Base-by-base conservation (phyloP, 2,113 vertebrate genomes). In the Ardeotis arabs region DNA sequence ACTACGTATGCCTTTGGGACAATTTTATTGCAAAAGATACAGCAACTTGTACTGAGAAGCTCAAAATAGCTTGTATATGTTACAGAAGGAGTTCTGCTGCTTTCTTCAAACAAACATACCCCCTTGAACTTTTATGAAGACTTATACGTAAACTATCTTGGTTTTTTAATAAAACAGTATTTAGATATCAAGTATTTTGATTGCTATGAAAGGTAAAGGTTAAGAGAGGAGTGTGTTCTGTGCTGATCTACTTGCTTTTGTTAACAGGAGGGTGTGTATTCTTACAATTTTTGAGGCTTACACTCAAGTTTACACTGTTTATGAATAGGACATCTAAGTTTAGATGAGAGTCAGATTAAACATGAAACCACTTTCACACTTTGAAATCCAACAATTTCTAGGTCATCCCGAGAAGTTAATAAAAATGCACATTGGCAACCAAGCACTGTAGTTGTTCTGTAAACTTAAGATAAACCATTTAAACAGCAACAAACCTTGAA, bases 11-110 rank as follows among this genome's bases (percentile, higher is more conserved):
- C 81, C 47, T 95, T 96, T 94, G 89, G 62, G 67, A 83, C 50
- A 67, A 41, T 89, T 97, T 97, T 97, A 97, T 97, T 97, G 94
- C 75, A 94, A 95, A 95, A 96, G 59, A 69, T 95, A 90, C 0
- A 94, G 64, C 87, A 91, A 55, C 44, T 84, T 95, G 59, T 23
- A 50, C 39, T 81, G n/a, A 92, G 79, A 90, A 93, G 69, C 59
- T 94, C 59, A 80, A 87, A 91, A 88, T 82, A 97, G 83, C 45
- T 94, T 87, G n/a, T 64, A 19, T 76, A 16, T 72, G 22, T 82
- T 94, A 96, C 84, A 93, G 83, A 80, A 90, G 21, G 58, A 87
- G 29, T 78, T 88, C 52, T 80, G 69, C 64, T 90, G 47, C 56
- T 86, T 95, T 94, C 58, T 90, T 93, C 62, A 87, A 91, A 87